Percentiles rank a stretch among this genome's conserved stretches.
phyloP scores from a whole-genome alignment of 2,888 invertebrate genomes.

The Melangyna quadrimaculata region DNA sequence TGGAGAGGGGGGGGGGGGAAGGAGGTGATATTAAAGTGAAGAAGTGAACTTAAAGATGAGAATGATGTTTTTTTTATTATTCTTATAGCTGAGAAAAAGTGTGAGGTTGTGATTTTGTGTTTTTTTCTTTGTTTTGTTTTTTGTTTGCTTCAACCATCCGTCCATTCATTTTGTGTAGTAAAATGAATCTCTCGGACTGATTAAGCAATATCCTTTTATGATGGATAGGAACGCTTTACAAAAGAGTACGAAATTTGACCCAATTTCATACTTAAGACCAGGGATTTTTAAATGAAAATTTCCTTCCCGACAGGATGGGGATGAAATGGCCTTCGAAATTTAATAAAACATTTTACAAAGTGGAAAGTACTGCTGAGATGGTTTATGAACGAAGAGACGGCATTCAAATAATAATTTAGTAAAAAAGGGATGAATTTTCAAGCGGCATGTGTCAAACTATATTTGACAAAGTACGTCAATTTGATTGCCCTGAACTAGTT shows the following conservation, averaged over 20 bases:
- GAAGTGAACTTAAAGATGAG: slow-evolving; percentile 32
- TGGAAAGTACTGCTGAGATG: background rate
- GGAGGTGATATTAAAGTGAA: slow-evolving; percentile 39
- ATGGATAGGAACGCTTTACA: slow-evolving; percentile 40
- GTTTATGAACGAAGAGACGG: background rate
- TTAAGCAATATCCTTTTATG: slow-evolving; percentile 46
- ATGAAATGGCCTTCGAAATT: slow-evolving; percentile 26
- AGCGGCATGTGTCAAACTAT: background rate
- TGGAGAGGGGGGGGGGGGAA: no score
- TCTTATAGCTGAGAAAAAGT: background rate
- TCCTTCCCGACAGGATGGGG: background rate
- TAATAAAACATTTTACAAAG: slow-evolving; percentile 6
- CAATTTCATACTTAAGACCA: slow-evolving; percentile 25
- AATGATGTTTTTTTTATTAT: slow-evolving; percentile 34
- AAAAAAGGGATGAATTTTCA: background rate
- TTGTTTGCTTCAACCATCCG: background rate
- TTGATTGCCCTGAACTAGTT: no score
- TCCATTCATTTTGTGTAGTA: slow-evolving; percentile 2
- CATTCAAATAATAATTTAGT: background rate
- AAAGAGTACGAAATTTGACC: slow-evolving; percentile 26
- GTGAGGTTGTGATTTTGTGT: background rate
- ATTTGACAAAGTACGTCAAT: background rate
- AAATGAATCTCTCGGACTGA: slow-evolving; percentile 56
- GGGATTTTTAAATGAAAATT: slow-evolving; percentile 9
- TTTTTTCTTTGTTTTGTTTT: no score